phyloP scores from a whole-genome alignment of 1,140 invertebrate genomes.

The Hycleus cichorii region DNA sequence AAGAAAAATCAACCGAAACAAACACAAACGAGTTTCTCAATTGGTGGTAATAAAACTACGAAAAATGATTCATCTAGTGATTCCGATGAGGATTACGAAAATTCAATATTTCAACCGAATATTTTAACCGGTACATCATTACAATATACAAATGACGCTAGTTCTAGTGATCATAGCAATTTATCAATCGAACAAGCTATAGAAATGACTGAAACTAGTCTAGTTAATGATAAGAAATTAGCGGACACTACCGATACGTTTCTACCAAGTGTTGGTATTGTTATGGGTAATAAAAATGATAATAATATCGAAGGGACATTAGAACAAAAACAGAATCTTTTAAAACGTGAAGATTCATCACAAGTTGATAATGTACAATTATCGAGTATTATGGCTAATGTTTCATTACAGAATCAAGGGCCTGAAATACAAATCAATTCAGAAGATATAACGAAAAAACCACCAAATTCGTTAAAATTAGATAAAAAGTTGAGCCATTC shows the following conservation, averaged over 20 bases:
- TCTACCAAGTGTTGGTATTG: constrained; percentile 56
- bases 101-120: constrained; percentile 45
- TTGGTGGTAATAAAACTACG: constrained; percentile 37
- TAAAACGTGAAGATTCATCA: constrained; percentile 33
- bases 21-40: constrained; percentile 43
- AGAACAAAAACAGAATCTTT: constrained; percentile 41
- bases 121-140: constrained; percentile 24
- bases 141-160: constrained; percentile 16
- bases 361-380: constrained; percentile 45
- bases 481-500: constrained; percentile 60
- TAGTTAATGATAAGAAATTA: constrained; percentile 6
- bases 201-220: constrained; percentile 30
- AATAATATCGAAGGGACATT: constrained; percentile 28
- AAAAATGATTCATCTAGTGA: constrained; percentile 39
- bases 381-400: constrained; percentile 48
- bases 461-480: constrained; percentile 48
- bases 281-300: constrained; percentile 46
- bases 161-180: constrained; percentile 11
- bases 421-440: constrained; percentile 58
- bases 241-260: constrained; percentile 43
- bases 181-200: constrained; percentile 29
- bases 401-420: constrained; percentile 46
- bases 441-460: constrained; percentile 38
- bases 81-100: constrained; percentile 45
- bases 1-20: constrained; percentile 44